These are phyloP conservation scores for Diloba caeruleocephala DNA, from an alignment of 2,888 invertebrate genomes.

Conservation along the genomic window DNA sequence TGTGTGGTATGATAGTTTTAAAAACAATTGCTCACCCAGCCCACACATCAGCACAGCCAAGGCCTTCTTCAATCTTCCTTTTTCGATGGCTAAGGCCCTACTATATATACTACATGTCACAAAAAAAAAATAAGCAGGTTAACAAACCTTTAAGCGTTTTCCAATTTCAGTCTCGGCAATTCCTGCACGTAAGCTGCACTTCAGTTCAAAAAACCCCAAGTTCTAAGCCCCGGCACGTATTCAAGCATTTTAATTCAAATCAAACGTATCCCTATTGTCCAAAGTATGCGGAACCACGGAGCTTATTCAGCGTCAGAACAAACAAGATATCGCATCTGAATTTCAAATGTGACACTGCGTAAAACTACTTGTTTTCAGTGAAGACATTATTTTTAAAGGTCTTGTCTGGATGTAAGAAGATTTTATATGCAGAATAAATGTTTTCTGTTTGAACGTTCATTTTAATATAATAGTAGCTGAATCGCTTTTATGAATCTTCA, in stretches of 20 bases:
- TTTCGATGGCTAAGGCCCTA: too few species aligned
- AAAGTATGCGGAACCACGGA: constrained; percentile 45
- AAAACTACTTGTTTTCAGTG: constrained; percentile 35
- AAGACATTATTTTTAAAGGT: constrained; percentile 40
- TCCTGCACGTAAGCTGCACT: constrained; percentile 3
- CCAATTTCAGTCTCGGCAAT: not conserved
- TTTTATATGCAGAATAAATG: not conserved
- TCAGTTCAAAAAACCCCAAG: constrained; percentile 30
- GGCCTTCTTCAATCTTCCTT: too few species aligned
- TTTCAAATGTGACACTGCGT: constrained; percentile 56
- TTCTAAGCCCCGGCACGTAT: constrained; percentile 33
- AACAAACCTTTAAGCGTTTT: not conserved
- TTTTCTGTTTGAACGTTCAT: too few species aligned
- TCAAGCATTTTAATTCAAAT: constrained; percentile 45
- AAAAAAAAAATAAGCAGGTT: too few species aligned
- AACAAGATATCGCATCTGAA: constrained; percentile 59
- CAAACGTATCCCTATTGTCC: constrained; percentile 39
- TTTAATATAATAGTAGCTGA: too few species aligned
- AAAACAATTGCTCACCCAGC: too few species aligned
- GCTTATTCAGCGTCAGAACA: constrained; percentile 43
- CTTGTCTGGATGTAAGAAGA: constrained; percentile 15
- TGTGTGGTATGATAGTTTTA: too few species aligned
- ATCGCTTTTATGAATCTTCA: too few species aligned
- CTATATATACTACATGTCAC: too few species aligned
- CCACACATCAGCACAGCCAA: too few species aligned